Conservation (phyloP, 2,797 vertebrate genomes). For the Rhabdomys pumilio region DNA sequence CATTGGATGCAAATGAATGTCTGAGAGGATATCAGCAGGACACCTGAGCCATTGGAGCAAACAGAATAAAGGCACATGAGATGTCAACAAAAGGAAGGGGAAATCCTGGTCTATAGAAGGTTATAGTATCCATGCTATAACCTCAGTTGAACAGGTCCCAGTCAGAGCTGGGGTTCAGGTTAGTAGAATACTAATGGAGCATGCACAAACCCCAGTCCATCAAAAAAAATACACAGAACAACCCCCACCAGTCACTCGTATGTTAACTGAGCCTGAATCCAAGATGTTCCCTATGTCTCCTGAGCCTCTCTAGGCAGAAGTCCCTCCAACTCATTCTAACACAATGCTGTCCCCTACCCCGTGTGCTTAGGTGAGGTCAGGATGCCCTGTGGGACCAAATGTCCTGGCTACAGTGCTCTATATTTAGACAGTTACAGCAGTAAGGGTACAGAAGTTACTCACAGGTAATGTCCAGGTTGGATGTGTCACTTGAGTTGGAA, state of each 20-base stretch:
- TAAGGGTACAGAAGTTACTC: background rate
- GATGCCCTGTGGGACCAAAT: too few species aligned
- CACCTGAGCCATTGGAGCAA: slow-evolving; percentile 78
- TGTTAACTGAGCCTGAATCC: background rate
- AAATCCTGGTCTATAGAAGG: background rate
- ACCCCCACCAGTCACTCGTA: too few species aligned
- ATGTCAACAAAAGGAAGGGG: background rate
- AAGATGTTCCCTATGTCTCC: background rate
- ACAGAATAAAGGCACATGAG: slow-evolving; percentile 45
- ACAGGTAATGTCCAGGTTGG: background rate
- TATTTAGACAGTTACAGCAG: background rate
- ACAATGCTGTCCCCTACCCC: background rate
- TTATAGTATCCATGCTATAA: too few species aligned
- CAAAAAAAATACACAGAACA: background rate
- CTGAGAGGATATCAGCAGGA: slow-evolving; percentile 4
- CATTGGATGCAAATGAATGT: rapidly evolving
- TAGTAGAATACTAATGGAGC: background rate
- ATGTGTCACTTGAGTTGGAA: background rate
- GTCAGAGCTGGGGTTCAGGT: background rate
- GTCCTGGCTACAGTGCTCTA: background rate
- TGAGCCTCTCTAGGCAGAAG: background rate
- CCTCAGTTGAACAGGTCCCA: background rate
- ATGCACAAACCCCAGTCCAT: background rate
- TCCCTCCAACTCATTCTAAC: background rate
- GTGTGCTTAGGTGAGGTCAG: background rate